A percentile compares a stretch with the other conserved stretches of the same genome.
phyloP scores from a whole-genome alignment of 2,113 vertebrate species.

The Ardeotis arabs region DNA sequence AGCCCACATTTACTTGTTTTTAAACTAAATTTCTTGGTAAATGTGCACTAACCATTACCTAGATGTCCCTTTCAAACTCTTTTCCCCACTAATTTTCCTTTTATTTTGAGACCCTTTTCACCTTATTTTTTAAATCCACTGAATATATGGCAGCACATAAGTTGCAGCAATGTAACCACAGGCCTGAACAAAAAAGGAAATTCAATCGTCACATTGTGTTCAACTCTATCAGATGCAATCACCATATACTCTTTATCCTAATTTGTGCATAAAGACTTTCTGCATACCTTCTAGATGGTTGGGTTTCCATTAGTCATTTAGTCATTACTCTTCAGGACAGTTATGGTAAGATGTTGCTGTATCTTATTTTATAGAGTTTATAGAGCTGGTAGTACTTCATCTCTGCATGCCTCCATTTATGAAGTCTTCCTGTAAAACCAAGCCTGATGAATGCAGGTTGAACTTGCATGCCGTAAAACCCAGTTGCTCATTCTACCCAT shows the following conservation, averaged over 20 bases:
- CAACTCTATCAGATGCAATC: background rate
- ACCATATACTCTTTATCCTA: background rate
- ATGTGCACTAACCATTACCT: background rate
- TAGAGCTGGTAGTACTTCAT: background rate
- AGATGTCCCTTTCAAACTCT: background rate
- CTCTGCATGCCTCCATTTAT: background rate
- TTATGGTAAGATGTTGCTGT: background rate
- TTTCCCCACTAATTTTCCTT: background rate
- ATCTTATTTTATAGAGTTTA: background rate
- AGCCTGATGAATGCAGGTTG: background rate
- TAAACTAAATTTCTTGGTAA: background rate
- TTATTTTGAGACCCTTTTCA: background rate
- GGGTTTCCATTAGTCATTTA: background rate
- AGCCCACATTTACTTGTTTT: background rate
- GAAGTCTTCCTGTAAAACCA: background rate
- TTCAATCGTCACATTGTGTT: background rate
- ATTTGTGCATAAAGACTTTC: background rate
- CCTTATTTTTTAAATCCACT: background rate
- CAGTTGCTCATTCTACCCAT: background rate
- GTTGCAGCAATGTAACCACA: background rate
- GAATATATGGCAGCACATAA: background rate
- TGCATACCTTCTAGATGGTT: background rate
- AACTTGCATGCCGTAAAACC: background rate
- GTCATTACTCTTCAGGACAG: background rate
- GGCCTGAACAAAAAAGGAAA: background rate